These are phyloP conservation scores for Eupithecia vulgata DNA, from an alignment of 2,888 invertebrate species.

Conservation along the genomic window DNA sequence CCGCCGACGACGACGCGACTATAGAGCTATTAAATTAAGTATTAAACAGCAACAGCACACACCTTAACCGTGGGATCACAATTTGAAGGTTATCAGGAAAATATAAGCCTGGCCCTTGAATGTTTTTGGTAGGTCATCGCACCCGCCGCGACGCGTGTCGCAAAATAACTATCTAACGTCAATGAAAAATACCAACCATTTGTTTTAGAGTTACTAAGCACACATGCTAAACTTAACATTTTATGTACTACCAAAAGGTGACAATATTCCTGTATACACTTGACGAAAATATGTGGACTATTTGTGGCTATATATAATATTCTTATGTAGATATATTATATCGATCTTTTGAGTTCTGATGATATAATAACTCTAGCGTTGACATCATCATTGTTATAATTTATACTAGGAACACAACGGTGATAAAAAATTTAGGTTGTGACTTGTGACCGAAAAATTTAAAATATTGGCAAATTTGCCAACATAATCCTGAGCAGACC, in stretches of 20 bases:
- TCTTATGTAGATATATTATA: not conserved
- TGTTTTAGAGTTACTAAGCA: slow-evolving; percentile 14
- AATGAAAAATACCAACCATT: slow-evolving; percentile 37
- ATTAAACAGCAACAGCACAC: slow-evolving; percentile 41
- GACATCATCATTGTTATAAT: not conserved
- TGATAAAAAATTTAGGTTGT: not conserved
- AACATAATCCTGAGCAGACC: too few relatives aligned
- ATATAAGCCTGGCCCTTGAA: slow-evolving; percentile 61
- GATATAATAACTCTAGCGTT: not conserved
- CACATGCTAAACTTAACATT: not conserved
- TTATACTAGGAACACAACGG: not conserved
- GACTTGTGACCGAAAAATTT: not conserved
- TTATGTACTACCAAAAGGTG: not conserved
- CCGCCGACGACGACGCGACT: slow-evolving; percentile 7
- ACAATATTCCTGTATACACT: not conserved
- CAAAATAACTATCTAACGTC: slow-evolving; percentile 54
- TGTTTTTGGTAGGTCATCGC: slow-evolving; percentile 61
- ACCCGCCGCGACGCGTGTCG: slow-evolving; percentile 51
- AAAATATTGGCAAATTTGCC: too few relatives aligned
- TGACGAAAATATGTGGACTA: not conserved
- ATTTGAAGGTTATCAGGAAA: slow-evolving; percentile 63
- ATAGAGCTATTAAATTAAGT: slow-evolving; percentile 36
- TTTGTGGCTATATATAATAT: not conserved
- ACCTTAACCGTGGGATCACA: slow-evolving; percentile 53
- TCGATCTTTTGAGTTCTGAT: not conserved